Evolutionary conservation across 1,140 invertebrate genomes (phyloP).

Genomic region (Vanessa atalanta): DNA sequence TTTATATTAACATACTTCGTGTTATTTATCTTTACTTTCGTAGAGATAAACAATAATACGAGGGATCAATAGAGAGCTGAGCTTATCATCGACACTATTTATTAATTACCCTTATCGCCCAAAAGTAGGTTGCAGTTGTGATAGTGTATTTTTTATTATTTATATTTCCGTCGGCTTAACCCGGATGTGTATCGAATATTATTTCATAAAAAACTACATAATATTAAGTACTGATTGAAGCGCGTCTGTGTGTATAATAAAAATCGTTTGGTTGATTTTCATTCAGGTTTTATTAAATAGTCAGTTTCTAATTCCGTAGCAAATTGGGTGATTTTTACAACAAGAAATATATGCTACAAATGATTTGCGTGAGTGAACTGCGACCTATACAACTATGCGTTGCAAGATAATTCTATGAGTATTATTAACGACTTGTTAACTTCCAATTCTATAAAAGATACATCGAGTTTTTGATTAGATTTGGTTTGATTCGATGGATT

Average conservation of each 20-base stretch:
- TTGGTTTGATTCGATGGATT: no score
- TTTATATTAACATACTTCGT: constrained; percentile 5
- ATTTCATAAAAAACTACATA: not conserved
- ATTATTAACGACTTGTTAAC: no score
- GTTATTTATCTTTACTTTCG: constrained; percentile 50
- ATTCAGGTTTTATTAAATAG: no score
- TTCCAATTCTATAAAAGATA: no score
- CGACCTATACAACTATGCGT: no score
- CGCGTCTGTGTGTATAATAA: not conserved
- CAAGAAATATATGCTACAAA: no score
- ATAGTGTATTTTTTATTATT: constrained; percentile 25
- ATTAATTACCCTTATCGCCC: constrained; percentile 61
- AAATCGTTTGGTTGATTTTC: not conserved
- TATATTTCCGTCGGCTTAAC: constrained; percentile 25
- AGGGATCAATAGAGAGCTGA: constrained; percentile 45
- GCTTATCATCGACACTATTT: constrained; percentile 63
- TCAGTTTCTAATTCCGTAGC: no score
- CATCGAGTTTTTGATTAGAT: no score
- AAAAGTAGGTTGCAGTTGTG: constrained; percentile 52
- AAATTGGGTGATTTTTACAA: no score
- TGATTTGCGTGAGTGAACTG: no score
- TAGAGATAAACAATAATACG: constrained; percentile 49
- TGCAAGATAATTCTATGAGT: no score
- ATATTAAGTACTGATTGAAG: not conserved
- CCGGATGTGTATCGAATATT: constrained; percentile 21